Evolutionary conservation across 2,888 invertebrate species (phyloP), one percentile per base, ranked within the genome.

Genomic region (Diploptera punctata): DNA sequence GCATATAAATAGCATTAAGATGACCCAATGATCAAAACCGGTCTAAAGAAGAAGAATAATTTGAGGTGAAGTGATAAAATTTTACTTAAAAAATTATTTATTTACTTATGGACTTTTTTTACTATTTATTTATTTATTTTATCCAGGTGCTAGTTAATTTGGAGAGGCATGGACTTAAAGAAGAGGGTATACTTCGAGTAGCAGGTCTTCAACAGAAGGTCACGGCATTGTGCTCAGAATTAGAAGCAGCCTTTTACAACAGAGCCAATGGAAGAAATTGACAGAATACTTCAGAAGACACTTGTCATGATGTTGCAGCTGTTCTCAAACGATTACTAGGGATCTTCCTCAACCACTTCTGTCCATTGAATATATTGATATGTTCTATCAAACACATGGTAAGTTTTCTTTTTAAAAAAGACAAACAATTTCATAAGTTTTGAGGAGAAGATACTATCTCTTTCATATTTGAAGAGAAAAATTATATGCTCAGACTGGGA

Each of bases 141-240:
- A 7, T n/a, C 3, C 79, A 86, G 86, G 86, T 96, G 75, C 84
- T 95, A 69, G 84, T 87, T 68, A 91, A 93, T 79, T 83, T 97
- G 75, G 87, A 89, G 68, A 83, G 84, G 67, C 88, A 90, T 73
- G 91, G 94, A 74, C 87, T 94, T 13, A 84, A 86, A 44, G 93
- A 95, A 81, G 95, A 96, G 84, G 97, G 97, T 1, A 91, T 97
- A 78, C 86, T 97, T 75, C 86, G 97, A 70, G 89, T 97, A 75
- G 94, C 95, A 54, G 95, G 96, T 49, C 93, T 95, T 80, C 94
- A 93, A 85, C 92, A 93, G 80, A 92, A 93, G 87, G 90, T 93
- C 80, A 92, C 95, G 84, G 84, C 87, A 73, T 87, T 96, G 75
- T 93, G 94, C 80, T 87, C 88, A 77, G 90, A 93, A 81, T 86